Percentiles rank a stretch among this genome's conserved stretches.
These are phyloP conservation scores for Calliphora vicina DNA, from an alignment of 1,140 invertebrate genomes.

Conservation along the genomic window DNA sequence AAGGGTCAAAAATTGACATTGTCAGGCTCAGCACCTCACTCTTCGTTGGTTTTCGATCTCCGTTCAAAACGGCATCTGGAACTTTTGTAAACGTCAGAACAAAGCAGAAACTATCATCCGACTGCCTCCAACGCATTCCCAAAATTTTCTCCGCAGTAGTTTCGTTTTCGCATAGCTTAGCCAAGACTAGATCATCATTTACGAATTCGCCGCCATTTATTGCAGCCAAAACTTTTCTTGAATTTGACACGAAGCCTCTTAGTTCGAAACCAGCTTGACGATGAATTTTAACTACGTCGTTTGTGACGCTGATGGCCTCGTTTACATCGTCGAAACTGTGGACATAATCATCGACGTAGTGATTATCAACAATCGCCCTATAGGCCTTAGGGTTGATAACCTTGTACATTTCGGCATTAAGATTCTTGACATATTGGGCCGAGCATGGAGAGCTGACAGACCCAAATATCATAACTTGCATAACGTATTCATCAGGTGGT, in stretches of 20 bases:
- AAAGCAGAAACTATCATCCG: too few relatives aligned
- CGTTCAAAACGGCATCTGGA: too few relatives aligned
- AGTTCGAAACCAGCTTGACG: background rate
- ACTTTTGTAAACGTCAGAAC: too few relatives aligned
- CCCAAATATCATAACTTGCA: conserved; percentile 10
- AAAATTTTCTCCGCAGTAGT: too few relatives aligned
- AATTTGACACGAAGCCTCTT: background rate
- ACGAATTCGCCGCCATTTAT: background rate
- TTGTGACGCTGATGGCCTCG: background rate
- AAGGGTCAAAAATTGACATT: too few relatives aligned
- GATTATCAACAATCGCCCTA: background rate
- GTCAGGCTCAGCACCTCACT: too few relatives aligned
- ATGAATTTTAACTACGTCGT: background rate
- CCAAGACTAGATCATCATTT: background rate
- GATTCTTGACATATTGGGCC: conserved; percentile 3
- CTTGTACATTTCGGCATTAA: background rate
- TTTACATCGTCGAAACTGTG: background rate
- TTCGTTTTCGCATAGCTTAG: background rate
- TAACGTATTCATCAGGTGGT: background rate
- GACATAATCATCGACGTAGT: conserved; percentile 4
- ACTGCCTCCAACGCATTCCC: too few relatives aligned
- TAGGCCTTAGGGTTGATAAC: background rate
- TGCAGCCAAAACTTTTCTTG: background rate
- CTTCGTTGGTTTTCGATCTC: too few relatives aligned
- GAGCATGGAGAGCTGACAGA: conserved; percentile 1